Evolutionary conservation across 2,888 invertebrate genomes (phyloP).

Genomic region (Lamellibrachia satsuma): DNA sequence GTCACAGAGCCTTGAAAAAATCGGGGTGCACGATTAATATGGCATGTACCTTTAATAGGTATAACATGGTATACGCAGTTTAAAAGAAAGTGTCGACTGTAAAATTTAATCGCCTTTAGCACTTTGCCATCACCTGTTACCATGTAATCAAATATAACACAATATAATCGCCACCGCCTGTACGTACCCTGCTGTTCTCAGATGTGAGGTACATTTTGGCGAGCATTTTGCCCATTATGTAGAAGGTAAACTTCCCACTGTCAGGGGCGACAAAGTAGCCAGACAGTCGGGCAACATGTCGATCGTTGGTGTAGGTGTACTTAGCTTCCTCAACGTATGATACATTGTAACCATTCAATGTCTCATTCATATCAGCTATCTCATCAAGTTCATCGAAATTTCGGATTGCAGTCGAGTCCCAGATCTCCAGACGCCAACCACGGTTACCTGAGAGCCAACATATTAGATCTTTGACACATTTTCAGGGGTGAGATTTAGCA

Average conservation of each 20-base stretch:
- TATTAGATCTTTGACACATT: neutral
- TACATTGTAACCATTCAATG: neutral
- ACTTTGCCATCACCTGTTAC: neutral
- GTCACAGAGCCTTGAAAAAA: too few species aligned
- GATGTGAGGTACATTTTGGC: neutral
- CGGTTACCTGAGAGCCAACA: neutral
- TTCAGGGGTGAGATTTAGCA: too few species aligned
- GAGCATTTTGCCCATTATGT: neutral
- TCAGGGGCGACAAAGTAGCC: neutral
- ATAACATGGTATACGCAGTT: neutral
- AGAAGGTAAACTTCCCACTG: neutral
- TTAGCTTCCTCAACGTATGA: neutral
- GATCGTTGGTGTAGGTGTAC: neutral
- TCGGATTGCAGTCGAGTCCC: neutral
- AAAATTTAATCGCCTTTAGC: neutral
- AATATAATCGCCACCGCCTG: neutral
- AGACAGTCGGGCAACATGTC: conserved; percentile 1
- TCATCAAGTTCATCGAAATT: neutral
- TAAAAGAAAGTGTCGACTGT: neutral
- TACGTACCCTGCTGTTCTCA: neutral
- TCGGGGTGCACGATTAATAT: too few species aligned
- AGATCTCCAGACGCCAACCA: neutral
- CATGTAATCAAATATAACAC: neutral
- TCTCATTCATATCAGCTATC: neutral
- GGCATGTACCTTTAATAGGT: neutral